Percentiles rank a stretch among this genome's conserved stretches.
These are phyloP conservation scores for Catostylus mosaicus DNA, from an alignment of 30 jellyfish, hydroid and myxozoan genomes.

Conservation along the genomic window DNA sequence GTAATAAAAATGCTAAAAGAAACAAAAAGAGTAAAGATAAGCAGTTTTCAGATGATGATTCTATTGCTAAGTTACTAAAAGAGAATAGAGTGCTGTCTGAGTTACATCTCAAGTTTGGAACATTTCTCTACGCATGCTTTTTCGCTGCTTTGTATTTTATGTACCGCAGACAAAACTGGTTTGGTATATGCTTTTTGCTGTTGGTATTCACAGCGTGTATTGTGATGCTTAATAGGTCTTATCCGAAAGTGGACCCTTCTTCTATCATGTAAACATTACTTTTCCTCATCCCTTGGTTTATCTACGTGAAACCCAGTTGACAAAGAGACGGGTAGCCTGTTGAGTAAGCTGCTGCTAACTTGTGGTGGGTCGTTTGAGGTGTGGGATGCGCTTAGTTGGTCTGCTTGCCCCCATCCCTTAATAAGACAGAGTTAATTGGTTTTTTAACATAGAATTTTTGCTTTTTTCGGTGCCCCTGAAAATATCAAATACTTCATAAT, in stretches of 20 bases:
- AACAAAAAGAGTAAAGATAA: slow-evolving; percentile 14
- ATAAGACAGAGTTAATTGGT: no score
- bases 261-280: no score
- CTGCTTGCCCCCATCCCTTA: no score
- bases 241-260: background rate
- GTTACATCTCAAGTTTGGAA: slow-evolving; percentile 74
- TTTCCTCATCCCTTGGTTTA: no score
- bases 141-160: slow-evolving; percentile 50
- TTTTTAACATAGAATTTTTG: no score
- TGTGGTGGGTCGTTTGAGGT: no score
- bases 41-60: slow-evolving; percentile 11
- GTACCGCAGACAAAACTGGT: slow-evolving; percentile 20
- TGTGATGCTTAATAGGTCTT: background rate
- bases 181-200: slow-evolving; percentile 20
- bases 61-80: slow-evolving; percentile 1
- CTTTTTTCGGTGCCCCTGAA: no score
- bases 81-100: slow-evolving; percentile 65
- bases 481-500: no score
- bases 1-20: slow-evolving; percentile 45
- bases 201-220: slow-evolving; percentile 6
- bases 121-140: slow-evolving; percentile 66
- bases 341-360: no score
- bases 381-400: no score
- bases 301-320: no score
- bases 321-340: no score